Percentiles rank a stretch among this genome's conserved stretches.
Evolutionary conservation across 2,888 invertebrate species (phyloP).

Genomic region (Phaedon cochleariae): DNA sequence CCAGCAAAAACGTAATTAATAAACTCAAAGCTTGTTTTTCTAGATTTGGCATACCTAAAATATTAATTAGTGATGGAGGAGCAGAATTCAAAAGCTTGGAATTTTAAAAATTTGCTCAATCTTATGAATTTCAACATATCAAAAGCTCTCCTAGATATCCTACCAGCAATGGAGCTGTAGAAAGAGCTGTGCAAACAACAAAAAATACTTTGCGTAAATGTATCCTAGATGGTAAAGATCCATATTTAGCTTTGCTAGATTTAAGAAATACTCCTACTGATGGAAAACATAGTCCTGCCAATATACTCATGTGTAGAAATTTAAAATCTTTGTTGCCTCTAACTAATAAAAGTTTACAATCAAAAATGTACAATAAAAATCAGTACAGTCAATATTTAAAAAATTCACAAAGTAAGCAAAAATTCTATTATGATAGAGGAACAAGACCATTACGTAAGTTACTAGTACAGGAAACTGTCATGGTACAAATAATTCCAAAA

Average conservation of each 20-base stretch:
- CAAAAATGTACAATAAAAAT: conserved; percentile 15
- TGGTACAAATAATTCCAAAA: no score
- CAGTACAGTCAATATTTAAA: conserved; percentile 11
- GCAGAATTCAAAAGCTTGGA: conserved; percentile 6
- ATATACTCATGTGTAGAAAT: conserved; percentile 11
- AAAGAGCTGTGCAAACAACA: conserved; percentile 1
- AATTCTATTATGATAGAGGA: conserved; percentile 9
- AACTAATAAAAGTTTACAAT: neutral
- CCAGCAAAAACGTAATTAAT: neutral
- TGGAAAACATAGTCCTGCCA: conserved; percentile 4
- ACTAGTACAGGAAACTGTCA: neutral
- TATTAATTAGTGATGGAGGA: conserved; percentile 9
- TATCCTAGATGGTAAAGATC: no score
- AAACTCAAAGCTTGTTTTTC: neutral
- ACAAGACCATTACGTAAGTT: conserved; percentile 9
- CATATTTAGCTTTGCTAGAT: neutral
- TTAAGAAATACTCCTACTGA: conserved; percentile 10
- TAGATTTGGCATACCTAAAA: neutral
- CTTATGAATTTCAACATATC: conserved; percentile 12
- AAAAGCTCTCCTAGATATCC: conserved; percentile 16
- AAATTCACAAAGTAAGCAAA: conserved; percentile 5
- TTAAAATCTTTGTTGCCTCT: conserved; percentile 1
- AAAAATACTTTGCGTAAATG: neutral
- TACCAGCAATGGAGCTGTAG: conserved; percentile 8
- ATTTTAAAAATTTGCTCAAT: conserved; percentile 7